phyloP scores from a whole-genome alignment of 2,888 invertebrate species.

The Plagodis pulveraria region DNA sequence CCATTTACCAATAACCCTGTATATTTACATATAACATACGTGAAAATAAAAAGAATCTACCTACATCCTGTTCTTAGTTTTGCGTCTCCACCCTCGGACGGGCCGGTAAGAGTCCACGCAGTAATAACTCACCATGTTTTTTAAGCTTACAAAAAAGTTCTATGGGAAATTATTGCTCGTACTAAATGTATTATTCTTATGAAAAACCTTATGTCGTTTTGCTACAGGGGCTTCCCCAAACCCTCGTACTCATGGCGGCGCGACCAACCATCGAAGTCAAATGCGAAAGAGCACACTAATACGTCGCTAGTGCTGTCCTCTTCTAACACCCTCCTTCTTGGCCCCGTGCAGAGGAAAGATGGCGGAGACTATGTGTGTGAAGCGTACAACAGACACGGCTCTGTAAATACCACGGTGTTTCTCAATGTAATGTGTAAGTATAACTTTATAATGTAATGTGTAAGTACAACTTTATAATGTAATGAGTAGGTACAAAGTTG shows the following conservation, averaged over 20 bases:
- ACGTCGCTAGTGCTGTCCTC: constrained; percentile 68
- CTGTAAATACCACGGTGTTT: constrained; percentile 87
- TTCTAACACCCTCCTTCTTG: constrained; percentile 77
- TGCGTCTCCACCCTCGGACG: too few relatives aligned
- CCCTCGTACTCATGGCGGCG: constrained; percentile 90
- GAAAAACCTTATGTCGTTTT: not conserved
- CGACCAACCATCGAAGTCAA: constrained; percentile 70
- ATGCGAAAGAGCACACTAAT: constrained; percentile 60
- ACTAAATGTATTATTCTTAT: not conserved
- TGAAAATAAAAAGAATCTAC: too few relatives aligned
- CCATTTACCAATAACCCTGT: too few relatives aligned
- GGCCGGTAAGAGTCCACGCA: too few relatives aligned
- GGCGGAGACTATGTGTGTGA: constrained; percentile 92
- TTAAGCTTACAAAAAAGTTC: too few relatives aligned
- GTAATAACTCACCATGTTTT: too few relatives aligned
- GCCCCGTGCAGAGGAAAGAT: constrained; percentile 88
- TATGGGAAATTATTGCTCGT: too few relatives aligned
- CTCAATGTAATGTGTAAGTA: constrained; percentile 94
- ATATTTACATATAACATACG: too few relatives aligned
- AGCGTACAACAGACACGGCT: constrained; percentile 92
- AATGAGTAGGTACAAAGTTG: too few relatives aligned
- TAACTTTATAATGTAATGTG: not conserved
- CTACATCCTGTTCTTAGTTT: too few relatives aligned
- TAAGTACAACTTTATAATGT: too few relatives aligned
- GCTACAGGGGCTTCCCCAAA: constrained; percentile 86